These are phyloP conservation scores for Mixornis gularis DNA, from an alignment of 2,113 vertebrate genomes.

Conservation along the genomic window DNA sequence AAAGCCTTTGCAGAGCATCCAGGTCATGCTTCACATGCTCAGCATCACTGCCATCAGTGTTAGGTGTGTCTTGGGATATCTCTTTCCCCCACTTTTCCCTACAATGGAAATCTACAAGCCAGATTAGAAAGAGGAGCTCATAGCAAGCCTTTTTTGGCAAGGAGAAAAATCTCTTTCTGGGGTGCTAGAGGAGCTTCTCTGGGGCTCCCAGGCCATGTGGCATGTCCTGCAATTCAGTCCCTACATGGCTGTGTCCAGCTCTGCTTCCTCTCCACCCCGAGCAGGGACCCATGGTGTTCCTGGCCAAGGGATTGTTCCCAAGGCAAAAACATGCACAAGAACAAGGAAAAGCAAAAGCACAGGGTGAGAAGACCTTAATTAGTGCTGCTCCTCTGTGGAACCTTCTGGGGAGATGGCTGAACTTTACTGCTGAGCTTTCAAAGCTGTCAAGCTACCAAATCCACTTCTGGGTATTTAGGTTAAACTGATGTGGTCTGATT, in stretches of 20 bases:
- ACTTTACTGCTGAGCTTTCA: background rate
- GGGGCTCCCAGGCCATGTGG: background rate
- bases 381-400: background rate
- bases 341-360: background rate
- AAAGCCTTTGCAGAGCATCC: background rate
- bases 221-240: background rate
- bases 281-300: background rate
- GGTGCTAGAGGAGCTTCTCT: background rate
- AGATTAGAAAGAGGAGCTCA: background rate
- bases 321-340: background rate
- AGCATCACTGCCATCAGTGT: background rate
- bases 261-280: accelerated
- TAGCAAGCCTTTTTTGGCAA: background rate
- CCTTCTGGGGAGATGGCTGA: background rate
- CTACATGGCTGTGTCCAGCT: background rate
- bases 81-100: background rate
- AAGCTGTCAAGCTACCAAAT: background rate
- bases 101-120: background rate
- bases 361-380: background rate
- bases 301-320: background rate
- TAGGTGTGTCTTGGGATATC: background rate
- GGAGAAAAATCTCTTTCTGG: background rate
- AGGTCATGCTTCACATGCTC: background rate
- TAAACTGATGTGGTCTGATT: background rate
- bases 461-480: background rate